Evolutionary conservation across 1,140 invertebrate genomes (phyloP).

Genomic region (Cyphomyrmex costatus): DNA sequence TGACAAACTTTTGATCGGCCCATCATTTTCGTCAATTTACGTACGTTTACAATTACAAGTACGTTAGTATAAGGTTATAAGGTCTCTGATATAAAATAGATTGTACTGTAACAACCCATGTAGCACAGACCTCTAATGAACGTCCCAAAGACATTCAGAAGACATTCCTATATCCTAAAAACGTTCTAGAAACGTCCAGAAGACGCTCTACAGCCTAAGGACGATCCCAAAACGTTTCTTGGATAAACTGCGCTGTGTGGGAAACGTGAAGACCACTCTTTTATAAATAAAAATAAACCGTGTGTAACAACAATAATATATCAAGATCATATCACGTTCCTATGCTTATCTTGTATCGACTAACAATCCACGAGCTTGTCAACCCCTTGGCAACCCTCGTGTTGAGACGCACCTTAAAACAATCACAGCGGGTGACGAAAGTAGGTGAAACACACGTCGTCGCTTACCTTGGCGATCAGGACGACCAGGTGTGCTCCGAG

Average conservation of each 20-base stretch:
- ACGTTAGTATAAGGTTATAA: too few relatives aligned
- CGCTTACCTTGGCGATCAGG: conserved; percentile 58
- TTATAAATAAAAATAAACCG: background rate
- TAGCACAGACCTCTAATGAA: too few relatives aligned
- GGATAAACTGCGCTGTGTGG: background rate
- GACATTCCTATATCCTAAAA: too few relatives aligned
- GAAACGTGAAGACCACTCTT: background rate
- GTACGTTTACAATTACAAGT: too few relatives aligned
- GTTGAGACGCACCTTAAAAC: background rate
- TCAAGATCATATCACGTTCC: background rate
- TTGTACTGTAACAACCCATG: too few relatives aligned
- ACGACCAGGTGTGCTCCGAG: conserved; percentile 26
- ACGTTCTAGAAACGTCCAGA: too few relatives aligned
- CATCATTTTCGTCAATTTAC: too few relatives aligned
- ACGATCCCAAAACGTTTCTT: too few relatives aligned
- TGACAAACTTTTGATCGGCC: too few relatives aligned
- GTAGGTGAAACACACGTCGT: conserved; percentile 15
- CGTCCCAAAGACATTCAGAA: too few relatives aligned
- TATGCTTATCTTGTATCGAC: background rate
- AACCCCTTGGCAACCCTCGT: background rate
- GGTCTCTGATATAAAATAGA: too few relatives aligned
- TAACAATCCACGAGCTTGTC: background rate
- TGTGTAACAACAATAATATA: background rate
- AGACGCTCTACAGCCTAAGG: too few relatives aligned
- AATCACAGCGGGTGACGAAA: conserved; percentile 20